A percentile compares a stretch with the other conserved stretches of the same genome.
Evolutionary conservation across 2,888 invertebrate genomes (phyloP).

Genomic region (Mesochorus sp.): DNA sequence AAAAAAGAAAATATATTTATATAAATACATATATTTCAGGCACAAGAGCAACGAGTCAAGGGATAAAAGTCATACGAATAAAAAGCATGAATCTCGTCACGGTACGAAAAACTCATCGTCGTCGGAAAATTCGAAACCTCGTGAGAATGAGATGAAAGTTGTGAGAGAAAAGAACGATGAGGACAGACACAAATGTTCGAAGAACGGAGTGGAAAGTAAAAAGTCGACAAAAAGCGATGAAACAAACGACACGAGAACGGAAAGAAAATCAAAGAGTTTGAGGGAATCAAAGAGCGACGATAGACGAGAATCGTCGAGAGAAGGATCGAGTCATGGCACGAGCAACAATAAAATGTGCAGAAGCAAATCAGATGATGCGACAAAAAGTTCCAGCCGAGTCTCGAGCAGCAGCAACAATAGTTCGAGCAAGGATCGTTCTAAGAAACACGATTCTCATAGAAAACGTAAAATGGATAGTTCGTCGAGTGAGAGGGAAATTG

Average conservation of each 20-base stretch:
- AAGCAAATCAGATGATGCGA: constrained; percentile 61
- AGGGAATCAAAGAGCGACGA: constrained; percentile 52
- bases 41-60: constrained; percentile 64
- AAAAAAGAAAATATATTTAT: background rate
- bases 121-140: constrained; percentile 60
- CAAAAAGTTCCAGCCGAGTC: constrained; percentile 63
- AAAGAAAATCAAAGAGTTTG: constrained; percentile 63
- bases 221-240: constrained; percentile 49
- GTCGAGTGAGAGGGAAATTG: constrained; percentile 55
- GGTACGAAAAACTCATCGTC: constrained; percentile 62
- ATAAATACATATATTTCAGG: constrained; percentile 59
- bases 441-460: constrained; percentile 62
- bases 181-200: constrained; percentile 59
- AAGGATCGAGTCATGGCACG: constrained; percentile 61
- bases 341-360: constrained; percentile 38
- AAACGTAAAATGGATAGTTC: constrained; percentile 69
- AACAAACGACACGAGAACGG: constrained; percentile 64
- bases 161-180: constrained; percentile 43
- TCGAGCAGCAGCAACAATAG: constrained; percentile 60
- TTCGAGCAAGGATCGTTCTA: constrained; percentile 45
- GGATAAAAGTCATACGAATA: constrained; percentile 63
- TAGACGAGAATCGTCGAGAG: constrained; percentile 56
- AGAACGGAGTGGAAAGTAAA: constrained; percentile 55
- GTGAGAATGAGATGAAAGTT: constrained; percentile 56
- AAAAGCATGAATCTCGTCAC: constrained; percentile 68